Conservation (phyloP, 2,888 invertebrate species). For the Synanthedon myopaeformis region DNA sequence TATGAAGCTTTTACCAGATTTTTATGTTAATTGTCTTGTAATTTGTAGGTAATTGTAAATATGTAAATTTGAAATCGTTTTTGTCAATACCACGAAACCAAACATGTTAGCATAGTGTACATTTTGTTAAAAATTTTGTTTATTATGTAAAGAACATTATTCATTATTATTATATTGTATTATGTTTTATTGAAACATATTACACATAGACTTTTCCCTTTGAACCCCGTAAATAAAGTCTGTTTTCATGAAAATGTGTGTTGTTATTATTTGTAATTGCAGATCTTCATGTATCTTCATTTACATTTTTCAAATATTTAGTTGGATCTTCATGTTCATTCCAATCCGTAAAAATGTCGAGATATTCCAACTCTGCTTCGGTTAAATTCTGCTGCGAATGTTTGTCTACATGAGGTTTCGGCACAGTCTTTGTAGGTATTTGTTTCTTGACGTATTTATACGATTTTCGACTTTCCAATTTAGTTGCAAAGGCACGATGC, state of each 20-base stretch:
- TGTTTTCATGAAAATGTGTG: constrained; percentile 41
- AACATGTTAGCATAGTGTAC: constrained; percentile 62
- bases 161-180: constrained; percentile 33
- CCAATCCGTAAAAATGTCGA: constrained; percentile 54
- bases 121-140: constrained; percentile 59
- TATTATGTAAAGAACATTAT: constrained; percentile 23
- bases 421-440: not conserved
- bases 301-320: constrained; percentile 26
- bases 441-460: not conserved
- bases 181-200: constrained; percentile 42
- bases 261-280: not conserved
- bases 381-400: constrained; percentile 17
- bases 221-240: constrained; percentile 59
- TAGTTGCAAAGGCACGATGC: constrained; percentile 44
- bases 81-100: constrained; percentile 66
- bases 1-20: constrained; percentile 48
- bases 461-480: constrained; percentile 4
- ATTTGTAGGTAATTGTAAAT: constrained; percentile 28
- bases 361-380: constrained; percentile 45
- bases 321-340: constrained; percentile 39
- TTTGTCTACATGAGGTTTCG: not conserved
- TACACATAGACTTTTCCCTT: constrained; percentile 44
- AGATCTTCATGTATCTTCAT: not conserved
- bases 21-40: constrained; percentile 44
- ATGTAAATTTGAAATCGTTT: constrained; percentile 65